phyloP scores from a whole-genome alignment of 2,113 vertebrate species.

The Alligator mississippiensis region DNA sequence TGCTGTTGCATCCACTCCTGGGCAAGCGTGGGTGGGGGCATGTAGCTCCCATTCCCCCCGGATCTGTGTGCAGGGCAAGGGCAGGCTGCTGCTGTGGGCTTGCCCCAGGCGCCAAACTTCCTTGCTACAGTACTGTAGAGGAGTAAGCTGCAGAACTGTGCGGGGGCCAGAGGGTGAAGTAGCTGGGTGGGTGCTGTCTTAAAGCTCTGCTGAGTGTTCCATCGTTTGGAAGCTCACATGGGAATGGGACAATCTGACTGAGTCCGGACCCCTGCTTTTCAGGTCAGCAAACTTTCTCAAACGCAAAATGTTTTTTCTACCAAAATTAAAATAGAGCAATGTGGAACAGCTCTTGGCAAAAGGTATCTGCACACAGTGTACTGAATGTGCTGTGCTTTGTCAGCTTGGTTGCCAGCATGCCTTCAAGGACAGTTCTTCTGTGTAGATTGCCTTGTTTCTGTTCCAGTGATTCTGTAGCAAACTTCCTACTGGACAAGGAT shows the following conservation, averaged over 20 bases:
- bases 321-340: neutral
- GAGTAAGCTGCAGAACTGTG: too few species aligned
- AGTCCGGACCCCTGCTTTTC: neutral
- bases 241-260: neutral
- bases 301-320: neutral
- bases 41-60: too few species aligned
- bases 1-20: too few species aligned
- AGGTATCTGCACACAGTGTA: neutral
- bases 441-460: neutral
- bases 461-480: neutral
- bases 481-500: neutral
- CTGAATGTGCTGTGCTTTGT: neutral
- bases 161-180: too few species aligned
- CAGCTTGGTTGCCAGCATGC: neutral
- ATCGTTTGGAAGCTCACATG: neutral
- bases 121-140: too few species aligned
- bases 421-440: neutral
- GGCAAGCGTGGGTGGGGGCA: too few species aligned
- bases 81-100: too few species aligned
- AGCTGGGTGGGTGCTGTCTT: too few species aligned
- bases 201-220: too few species aligned
- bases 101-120: too few species aligned
- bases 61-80: too few species aligned
- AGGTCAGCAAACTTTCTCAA: too few species aligned
- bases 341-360: neutral